phyloP scores from a whole-genome alignment of 2,113 vertebrate genomes.

The Gopherus evgoodei region DNA sequence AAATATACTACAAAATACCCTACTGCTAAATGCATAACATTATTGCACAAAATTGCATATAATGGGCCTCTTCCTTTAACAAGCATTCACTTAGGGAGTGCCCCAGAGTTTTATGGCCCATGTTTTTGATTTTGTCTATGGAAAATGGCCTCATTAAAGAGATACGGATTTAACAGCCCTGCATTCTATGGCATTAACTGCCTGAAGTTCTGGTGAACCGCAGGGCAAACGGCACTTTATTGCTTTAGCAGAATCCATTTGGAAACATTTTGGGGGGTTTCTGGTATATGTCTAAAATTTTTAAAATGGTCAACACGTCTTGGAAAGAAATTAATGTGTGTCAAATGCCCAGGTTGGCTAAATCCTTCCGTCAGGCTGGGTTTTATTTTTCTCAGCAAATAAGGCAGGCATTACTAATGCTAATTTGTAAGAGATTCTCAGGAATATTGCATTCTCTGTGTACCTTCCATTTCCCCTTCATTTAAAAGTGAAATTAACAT shows the following conservation, averaged over 20 bases:
- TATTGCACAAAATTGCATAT: background rate
- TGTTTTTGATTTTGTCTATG: background rate
- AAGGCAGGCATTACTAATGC: background rate
- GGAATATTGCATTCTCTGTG: background rate
- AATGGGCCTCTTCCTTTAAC: constrained; percentile 22
- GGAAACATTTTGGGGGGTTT: background rate
- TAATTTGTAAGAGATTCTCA: background rate
- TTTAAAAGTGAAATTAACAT: background rate
- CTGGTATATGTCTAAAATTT: background rate
- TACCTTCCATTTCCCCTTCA: background rate
- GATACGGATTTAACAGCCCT: background rate
- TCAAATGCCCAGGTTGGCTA: background rate
- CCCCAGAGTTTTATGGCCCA: background rate
- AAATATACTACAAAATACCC: background rate
- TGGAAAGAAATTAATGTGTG: constrained; percentile 7
- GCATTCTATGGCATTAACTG: background rate
- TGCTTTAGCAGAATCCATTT: background rate
- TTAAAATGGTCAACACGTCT: background rate
- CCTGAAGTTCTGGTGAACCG: background rate
- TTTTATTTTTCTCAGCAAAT: background rate
- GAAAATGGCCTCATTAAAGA: constrained; percentile 44
- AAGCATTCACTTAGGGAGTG: background rate
- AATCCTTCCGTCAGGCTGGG: background rate
- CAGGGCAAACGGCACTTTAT: background rate
- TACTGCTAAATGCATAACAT: background rate